These are phyloP conservation scores for Podarcis siculus DNA, from an alignment of 2,797 vertebrate species.

Conservation along the genomic window DNA sequence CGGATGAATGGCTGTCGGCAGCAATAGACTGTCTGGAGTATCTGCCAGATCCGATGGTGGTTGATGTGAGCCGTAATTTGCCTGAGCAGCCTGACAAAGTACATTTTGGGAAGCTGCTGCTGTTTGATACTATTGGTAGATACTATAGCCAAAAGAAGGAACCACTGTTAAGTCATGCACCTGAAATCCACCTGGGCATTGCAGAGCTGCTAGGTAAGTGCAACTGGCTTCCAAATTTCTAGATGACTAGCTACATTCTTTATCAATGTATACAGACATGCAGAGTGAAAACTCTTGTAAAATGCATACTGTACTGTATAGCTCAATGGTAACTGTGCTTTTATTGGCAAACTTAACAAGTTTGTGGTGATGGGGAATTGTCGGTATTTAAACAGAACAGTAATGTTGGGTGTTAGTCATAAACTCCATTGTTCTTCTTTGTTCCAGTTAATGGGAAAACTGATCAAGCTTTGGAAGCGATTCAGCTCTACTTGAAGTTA, in stretches of 20 bases:
- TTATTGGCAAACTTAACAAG: neutral
- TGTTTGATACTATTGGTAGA: conserved; percentile 87
- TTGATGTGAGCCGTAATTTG: conserved; percentile 91
- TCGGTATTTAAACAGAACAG: neutral
- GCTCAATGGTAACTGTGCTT: neutral
- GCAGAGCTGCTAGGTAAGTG: conserved; percentile 92
- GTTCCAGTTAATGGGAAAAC: conserved; percentile 92
- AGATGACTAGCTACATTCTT: neutral
- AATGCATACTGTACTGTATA: neutral
- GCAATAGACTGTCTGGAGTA: conserved; percentile 95
- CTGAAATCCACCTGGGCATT: conserved; percentile 93
- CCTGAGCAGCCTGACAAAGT: conserved; percentile 82
- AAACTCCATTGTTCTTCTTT: conserved; percentile 25
- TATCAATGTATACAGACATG: neutral
- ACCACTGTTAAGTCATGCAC: conserved; percentile 89
- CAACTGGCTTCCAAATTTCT: neutral
- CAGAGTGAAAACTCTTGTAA: neutral
- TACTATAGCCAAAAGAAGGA: conserved; percentile 87
- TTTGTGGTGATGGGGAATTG: neutral
- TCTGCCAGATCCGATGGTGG: conserved; percentile 90
- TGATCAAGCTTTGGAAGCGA: conserved; percentile 90
- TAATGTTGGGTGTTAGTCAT: neutral
- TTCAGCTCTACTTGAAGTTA: conserved; percentile 94
- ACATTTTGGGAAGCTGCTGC: conserved; percentile 84
- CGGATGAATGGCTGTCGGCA: conserved; percentile 93